Conservation (phyloP, 2,888 invertebrate species). For the Lacanobia oleracea region DNA sequence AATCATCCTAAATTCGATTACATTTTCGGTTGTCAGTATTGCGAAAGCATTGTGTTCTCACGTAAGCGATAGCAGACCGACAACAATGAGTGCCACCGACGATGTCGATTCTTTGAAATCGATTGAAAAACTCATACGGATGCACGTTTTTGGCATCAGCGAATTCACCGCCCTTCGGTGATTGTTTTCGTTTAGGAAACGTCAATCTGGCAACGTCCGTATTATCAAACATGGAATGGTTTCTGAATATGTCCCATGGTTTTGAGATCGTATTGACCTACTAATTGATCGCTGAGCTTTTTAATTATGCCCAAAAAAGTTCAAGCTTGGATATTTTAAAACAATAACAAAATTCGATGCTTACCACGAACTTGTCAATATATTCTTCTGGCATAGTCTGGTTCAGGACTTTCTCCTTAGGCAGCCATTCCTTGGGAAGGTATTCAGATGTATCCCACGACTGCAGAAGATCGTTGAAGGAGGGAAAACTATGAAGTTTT, state of each 20-base stretch:
- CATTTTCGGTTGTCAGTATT: conserved; percentile 78
- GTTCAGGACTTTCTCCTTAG: conserved; percentile 77
- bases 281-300: neutral
- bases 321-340: neutral
- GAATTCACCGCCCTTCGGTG: conserved; percentile 84
- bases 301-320: neutral
- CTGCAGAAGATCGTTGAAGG: conserved; percentile 74
- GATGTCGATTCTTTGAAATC: conserved; percentile 87
- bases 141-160: conserved; percentile 90
- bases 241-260: conserved; percentile 28
- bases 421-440: conserved; percentile 79
- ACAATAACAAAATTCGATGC: conserved; percentile 56
- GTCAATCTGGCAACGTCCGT: conserved; percentile 69
- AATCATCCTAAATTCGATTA: conserved; percentile 79
- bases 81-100: conserved; percentile 90
- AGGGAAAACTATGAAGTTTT: conserved; percentile 76
- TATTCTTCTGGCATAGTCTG: conserved; percentile 74
- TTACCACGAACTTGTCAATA: conserved; percentile 80
- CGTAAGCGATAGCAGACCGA: conserved; percentile 86
- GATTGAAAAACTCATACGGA: conserved; percentile 89
- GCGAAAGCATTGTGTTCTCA: conserved; percentile 89
- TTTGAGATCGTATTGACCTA: neutral
- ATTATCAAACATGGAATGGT: conserved; percentile 53
- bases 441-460: conserved; percentile 78
- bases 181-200: conserved; percentile 79